Base-by-base conservation (phyloP, 2,888 invertebrate species). In the Temnothorax unifasciatus region DNA sequence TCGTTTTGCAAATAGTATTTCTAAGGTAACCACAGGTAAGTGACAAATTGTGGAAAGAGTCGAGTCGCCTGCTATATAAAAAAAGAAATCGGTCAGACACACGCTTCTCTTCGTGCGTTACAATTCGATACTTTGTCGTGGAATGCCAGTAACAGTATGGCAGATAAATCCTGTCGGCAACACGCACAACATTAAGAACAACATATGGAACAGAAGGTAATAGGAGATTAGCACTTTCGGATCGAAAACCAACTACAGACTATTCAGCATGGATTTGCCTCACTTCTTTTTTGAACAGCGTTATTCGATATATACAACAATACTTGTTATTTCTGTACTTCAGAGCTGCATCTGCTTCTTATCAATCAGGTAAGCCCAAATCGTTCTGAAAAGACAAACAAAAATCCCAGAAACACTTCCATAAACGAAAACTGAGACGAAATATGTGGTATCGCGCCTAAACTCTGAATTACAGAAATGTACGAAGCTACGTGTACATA, bases 391-490 rank as follows among this genome's bases (percentile, higher is more conserved):
- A 50, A 34, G 47, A 21, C 44, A 9, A 52, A 18, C 59, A 61
- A 75, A 59, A 68, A 15, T 84, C 57, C 57, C 41, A 34, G 61
- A 82, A 73, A 68, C 13, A 21, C n/a, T 54, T 25, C 21, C 38
- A 15, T 41, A 34, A 11, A 18, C 34, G 8, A 71, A 44, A 71
- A 38, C 44, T 34, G 44, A 25, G 34, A 57, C 18, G 41, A 79
- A 79, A 79, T 44, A n/a, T 54, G 44, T 13, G 52, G n/a, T 57
- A 11, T 25, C 47, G 25, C 29, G 25, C 52, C 44, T 47, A 69
- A 82, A 69, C 79, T 91, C 88, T 88, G 89, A 91, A 91, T 82
- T 91, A 89, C 91, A 90, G 91, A 91, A 90, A 83, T 73, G 47
- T 71, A 79, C 21, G 38, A 52, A 54, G 29, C 25, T 41, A 21